Percentiles rank a stretch among this genome's conserved stretches.
Evolutionary conservation across 1,140 invertebrate genomes (phyloP).

Genomic region (Temnothorax longispinosus): DNA sequence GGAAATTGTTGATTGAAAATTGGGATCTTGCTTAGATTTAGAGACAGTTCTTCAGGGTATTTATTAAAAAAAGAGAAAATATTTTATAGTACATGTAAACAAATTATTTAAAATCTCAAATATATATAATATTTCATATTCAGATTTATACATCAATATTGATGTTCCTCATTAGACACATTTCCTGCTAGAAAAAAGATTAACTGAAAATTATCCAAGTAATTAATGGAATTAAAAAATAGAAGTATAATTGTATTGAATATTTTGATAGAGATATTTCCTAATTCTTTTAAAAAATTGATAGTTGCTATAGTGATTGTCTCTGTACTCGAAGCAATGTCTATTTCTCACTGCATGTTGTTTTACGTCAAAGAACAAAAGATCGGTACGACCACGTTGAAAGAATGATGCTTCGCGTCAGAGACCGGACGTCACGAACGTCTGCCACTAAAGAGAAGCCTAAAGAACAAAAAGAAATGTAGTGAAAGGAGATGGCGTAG

Average conservation of each 20-base stretch:
- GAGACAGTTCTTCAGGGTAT: too few relatives aligned
- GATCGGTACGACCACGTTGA: neutral
- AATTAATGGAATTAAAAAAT: neutral
- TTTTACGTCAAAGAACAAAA: slow-evolving; percentile 24
- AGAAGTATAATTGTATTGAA: neutral
- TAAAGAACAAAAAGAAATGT: slow-evolving; percentile 19
- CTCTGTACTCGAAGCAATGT: neutral
- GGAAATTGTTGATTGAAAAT: too few relatives aligned
- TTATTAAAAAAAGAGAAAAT: too few relatives aligned
- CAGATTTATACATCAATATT: too few relatives aligned
- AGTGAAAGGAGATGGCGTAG: slow-evolving; percentile 22
- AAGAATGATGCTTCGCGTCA: slow-evolving; percentile 27
- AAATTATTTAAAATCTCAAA: too few relatives aligned
- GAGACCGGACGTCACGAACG: neutral
- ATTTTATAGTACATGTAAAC: too few relatives aligned
- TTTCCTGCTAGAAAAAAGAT: too few relatives aligned
- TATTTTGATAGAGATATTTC: neutral
- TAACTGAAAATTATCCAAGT: neutral
- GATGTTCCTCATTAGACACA: too few relatives aligned
- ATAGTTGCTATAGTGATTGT: neutral
- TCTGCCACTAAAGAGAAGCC: slow-evolving; percentile 28
- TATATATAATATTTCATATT: too few relatives aligned
- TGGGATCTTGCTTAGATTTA: too few relatives aligned
- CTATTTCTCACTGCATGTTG: neutral
- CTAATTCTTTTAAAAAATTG: neutral